phyloP scores from a whole-genome alignment of 2,113 vertebrate species.

The Urocitellus parryii region DNA sequence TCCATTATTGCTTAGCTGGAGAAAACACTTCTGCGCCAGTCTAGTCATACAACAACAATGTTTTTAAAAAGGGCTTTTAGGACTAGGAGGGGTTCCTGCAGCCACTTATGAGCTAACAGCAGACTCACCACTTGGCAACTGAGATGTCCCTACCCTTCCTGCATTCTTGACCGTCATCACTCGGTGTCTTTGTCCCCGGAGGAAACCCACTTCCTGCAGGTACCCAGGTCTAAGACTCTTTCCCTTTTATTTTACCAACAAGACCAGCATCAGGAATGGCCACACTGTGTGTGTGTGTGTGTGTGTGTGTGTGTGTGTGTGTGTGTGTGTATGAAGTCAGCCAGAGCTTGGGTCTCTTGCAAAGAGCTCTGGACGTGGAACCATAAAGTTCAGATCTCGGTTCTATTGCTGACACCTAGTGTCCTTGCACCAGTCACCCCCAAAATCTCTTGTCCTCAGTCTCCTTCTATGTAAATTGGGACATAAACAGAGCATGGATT shows the following conservation, averaged over 20 bases:
- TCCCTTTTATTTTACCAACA: neutral
- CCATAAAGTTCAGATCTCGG: neutral
- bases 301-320: neutral
- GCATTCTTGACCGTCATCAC: too few relatives aligned
- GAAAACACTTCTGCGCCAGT: constrained; percentile 1
- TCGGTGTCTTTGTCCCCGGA: neutral
- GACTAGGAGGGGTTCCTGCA: neutral
- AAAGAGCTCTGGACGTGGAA: neutral
- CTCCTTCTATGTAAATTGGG: neutral
- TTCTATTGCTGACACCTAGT: neutral
- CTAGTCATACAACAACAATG: neutral
- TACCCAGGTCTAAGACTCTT: neutral
- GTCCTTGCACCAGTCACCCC: neutral
- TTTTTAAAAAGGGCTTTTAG: neutral
- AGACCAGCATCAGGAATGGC: neutral
- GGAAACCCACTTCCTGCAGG: neutral
- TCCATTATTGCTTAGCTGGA: constrained; percentile 39
- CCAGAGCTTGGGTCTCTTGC: too few relatives aligned
- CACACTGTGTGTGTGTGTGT: neutral
- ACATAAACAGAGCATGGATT: neutral
- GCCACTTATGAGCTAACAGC: neutral
- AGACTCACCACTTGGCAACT: neutral
- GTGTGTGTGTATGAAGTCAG: neutral
- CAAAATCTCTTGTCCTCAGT: neutral
- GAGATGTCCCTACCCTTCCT: neutral